Percentiles rank a stretch among this genome's conserved stretches.
Conservation (phyloP, 2,797 vertebrate genomes). For the Urocyon cinereoargenteus region DNA sequence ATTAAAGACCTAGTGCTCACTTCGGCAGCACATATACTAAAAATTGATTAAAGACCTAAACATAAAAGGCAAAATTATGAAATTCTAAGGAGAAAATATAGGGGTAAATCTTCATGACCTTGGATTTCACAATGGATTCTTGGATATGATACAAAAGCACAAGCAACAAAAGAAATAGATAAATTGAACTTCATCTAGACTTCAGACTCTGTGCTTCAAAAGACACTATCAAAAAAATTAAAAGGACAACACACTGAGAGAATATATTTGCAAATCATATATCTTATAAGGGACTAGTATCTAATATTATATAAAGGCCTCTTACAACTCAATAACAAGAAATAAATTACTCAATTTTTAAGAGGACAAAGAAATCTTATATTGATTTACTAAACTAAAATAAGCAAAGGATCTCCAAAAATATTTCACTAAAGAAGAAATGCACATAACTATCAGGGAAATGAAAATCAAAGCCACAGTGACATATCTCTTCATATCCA, state of each 20-base stretch:
- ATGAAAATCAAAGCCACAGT: not conserved
- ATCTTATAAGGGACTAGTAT: not conserved
- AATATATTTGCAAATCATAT: not conserved
- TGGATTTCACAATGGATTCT: not conserved
- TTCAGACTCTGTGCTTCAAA: not conserved
- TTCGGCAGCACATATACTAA: not conserved
- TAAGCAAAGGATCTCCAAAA: not conserved
- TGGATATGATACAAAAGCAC: not conserved
- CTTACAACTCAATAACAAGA: not conserved
- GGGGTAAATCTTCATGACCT: not conserved
- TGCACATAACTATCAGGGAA: not conserved
- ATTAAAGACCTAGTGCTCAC: not conserved
- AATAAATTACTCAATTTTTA: not conserved
- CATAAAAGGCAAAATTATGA: not conserved
- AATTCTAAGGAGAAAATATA: not conserved
- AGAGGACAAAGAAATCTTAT: not conserved
- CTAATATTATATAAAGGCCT: not conserved
- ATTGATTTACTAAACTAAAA: conserved; percentile 8
- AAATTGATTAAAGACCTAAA: not conserved
- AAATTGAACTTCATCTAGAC: not conserved
- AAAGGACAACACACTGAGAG: not conserved
- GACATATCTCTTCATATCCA: not conserved
- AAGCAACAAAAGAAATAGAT: not conserved
- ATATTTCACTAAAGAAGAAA: not conserved
- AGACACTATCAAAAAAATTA: not conserved